A percentile compares a stretch with the other conserved stretches of the same genome.
These are phyloP conservation scores for Oceanodroma tethys DNA, from an alignment of 2,113 vertebrate species.

Conservation along the genomic window DNA sequence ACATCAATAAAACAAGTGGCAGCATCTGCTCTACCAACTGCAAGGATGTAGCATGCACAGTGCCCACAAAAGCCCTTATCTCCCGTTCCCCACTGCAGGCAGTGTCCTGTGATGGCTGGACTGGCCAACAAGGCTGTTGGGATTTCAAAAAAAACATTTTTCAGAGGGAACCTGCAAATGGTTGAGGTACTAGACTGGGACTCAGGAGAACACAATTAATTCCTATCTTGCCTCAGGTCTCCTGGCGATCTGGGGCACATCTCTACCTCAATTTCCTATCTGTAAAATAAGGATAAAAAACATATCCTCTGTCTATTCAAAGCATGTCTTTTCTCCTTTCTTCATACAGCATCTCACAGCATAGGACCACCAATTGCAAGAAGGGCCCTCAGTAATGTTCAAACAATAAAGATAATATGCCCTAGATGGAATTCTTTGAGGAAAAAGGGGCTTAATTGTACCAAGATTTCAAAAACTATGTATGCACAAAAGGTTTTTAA, in stretches of 20 bases:
- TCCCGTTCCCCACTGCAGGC: neutral
- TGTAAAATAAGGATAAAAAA: neutral
- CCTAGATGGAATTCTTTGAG: neutral
- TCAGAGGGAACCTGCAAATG: neutral
- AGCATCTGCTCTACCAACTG: neutral
- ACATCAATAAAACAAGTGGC: neutral
- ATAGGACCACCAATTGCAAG: neutral
- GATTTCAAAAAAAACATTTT: neutral
- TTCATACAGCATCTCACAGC: neutral
- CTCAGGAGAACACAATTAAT: neutral
- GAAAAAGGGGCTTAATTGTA: neutral
- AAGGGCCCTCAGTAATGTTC: neutral
- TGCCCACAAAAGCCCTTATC: neutral
- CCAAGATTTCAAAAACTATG: neutral
- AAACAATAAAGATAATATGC: neutral
- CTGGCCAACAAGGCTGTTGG: neutral
- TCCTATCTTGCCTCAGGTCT: neutral
- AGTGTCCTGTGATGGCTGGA: neutral
- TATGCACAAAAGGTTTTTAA: slow-evolving; percentile 42
- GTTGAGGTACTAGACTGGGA: neutral
- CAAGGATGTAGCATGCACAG: neutral
- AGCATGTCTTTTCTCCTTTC: neutral
- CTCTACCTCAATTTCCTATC: neutral
- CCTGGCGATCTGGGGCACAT: neutral
- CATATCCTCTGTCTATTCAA: neutral